phyloP scores from a whole-genome alignment of 2,113 vertebrate genomes.

The Ciconia stormi region DNA sequence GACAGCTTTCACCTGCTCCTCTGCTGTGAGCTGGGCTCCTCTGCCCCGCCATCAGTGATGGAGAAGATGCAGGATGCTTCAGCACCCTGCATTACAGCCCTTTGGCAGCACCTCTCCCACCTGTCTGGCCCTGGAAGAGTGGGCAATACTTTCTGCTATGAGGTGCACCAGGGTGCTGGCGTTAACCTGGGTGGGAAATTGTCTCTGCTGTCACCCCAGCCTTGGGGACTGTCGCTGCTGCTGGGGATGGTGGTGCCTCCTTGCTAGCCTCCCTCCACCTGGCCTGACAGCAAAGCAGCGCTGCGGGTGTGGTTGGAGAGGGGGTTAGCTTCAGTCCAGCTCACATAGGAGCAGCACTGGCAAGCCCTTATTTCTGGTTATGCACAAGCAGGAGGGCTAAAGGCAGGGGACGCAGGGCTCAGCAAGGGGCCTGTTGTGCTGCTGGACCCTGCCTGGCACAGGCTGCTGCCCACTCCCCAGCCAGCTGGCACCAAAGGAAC shows the following conservation, averaged over 20 bases:
- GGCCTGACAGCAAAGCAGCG: neutral
- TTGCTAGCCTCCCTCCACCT: neutral
- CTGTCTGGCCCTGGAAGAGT: neutral
- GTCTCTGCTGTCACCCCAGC: neutral
- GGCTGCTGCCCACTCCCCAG: neutral
- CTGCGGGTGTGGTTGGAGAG: neutral
- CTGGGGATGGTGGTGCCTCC: neutral
- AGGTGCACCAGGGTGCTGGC: neutral
- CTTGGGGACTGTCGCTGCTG: neutral
- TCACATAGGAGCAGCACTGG: accelerated
- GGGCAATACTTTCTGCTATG: neutral
- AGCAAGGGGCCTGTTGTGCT: neutral
- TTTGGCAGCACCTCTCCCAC: neutral
- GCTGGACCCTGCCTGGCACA: neutral
- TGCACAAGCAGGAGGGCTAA: neutral
- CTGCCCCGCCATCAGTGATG: no score
- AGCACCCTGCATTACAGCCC: neutral
- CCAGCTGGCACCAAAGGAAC: neutral
- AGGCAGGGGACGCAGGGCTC: neutral
- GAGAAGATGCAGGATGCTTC: neutral
- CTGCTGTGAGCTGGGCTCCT: neutral
- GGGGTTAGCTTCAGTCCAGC: neutral
- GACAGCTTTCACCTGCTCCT: neutral
- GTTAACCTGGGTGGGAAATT: neutral
- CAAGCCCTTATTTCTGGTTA: neutral